Conservation (phyloP, 2,888 invertebrate species). For the Synanthedon formicaeformis region DNA sequence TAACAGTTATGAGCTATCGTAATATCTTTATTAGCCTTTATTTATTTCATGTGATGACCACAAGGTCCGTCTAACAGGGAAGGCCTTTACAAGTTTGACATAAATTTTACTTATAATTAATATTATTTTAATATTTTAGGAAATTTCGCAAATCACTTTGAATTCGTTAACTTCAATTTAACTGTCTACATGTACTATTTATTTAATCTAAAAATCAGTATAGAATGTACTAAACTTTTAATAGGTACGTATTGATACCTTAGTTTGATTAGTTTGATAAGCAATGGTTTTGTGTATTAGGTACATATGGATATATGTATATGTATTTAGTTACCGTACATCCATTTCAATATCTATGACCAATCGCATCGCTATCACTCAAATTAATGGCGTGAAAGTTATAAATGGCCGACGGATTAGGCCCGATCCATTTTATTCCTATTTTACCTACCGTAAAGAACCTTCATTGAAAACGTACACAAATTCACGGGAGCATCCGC, state of each 20-base stretch:
- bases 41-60: too few relatives aligned
- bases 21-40: too few relatives aligned
- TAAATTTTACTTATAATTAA: too few relatives aligned
- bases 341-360: conserved; percentile 46
- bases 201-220: too few relatives aligned
- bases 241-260: not conserved
- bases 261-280: not conserved
- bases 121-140: too few relatives aligned
- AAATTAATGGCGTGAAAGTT: conserved; percentile 71
- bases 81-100: too few relatives aligned
- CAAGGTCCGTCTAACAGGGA: too few relatives aligned
- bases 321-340: conserved; percentile 24
- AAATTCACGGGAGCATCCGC: conserved; percentile 64
- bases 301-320: not conserved
- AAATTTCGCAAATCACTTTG: too few relatives aligned
- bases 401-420: conserved; percentile 68
- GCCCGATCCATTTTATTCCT: conserved; percentile 66
- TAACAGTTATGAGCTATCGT: too few relatives aligned
- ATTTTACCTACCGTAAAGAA: conserved; percentile 68
- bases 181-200: too few relatives aligned
- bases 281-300: not conserved
- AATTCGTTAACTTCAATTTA: too few relatives aligned
- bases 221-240: too few relatives aligned
- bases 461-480: conserved; percentile 70
- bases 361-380: conserved; percentile 62